phyloP scores from a whole-genome alignment of 2,113 vertebrate species.

The Nansenia antarctica region DNA sequence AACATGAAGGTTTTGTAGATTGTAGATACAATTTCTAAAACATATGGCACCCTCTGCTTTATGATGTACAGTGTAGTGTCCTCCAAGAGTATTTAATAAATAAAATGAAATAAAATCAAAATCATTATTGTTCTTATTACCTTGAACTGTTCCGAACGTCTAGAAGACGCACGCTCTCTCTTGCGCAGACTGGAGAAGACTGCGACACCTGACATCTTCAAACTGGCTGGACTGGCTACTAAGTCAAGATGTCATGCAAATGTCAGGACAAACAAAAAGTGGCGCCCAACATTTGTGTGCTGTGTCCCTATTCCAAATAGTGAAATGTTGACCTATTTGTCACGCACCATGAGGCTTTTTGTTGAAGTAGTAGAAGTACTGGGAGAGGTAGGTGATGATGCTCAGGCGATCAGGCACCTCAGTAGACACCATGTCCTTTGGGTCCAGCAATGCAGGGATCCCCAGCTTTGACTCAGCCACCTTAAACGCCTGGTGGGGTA shows the following conservation, averaged over 20 bases:
- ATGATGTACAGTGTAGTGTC: too few relatives aligned
- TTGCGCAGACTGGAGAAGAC: slow-evolving; percentile 37
- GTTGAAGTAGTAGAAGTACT: slow-evolving; percentile 84
- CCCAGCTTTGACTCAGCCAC: slow-evolving; percentile 86
- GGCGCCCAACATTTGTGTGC: neutral
- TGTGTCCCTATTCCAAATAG: neutral
- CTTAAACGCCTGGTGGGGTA: slow-evolving; percentile 80
- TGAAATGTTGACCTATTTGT: neutral
- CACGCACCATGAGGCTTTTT: slow-evolving; percentile 49
- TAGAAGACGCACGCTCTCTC: neutral
- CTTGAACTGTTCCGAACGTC: slow-evolving; percentile 18
- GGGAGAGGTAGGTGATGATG: slow-evolving; percentile 86
- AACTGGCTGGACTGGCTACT: slow-evolving; percentile 65
- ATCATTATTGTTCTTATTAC: too few relatives aligned
- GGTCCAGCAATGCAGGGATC: slow-evolving; percentile 85
- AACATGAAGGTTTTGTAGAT: too few relatives aligned
- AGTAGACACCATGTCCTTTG: slow-evolving; percentile 84
- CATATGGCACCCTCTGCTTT: too few relatives aligned
- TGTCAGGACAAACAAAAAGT: neutral
- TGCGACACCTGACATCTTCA: slow-evolving; percentile 49
- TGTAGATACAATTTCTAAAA: too few relatives aligned
- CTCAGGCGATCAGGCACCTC: slow-evolving; percentile 82
- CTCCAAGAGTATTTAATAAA: too few relatives aligned
- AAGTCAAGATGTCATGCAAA: slow-evolving; percentile 51
- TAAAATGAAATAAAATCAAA: too few relatives aligned